Conservation (phyloP, 1,140 invertebrate species). For the Acromyrmex heyeri region DNA sequence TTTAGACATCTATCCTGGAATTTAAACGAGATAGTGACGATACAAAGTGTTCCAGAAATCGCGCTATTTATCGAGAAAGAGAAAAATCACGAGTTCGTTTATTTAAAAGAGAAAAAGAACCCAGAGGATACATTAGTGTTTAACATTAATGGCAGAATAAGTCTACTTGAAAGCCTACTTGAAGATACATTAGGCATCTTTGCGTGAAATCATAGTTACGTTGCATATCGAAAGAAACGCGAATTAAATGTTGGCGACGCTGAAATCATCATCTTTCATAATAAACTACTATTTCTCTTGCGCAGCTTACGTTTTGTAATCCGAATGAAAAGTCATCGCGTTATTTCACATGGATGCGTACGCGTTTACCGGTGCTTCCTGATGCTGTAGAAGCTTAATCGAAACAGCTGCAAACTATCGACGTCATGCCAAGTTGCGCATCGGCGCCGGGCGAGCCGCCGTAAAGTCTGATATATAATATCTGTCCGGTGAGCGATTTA, state of each 20-base stretch:
- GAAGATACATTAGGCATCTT: background rate
- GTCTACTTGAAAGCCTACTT: background rate
- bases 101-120: slow-evolving; percentile 2
- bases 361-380: slow-evolving; percentile 45
- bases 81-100: background rate
- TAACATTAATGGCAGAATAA: slow-evolving; percentile 21
- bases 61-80: background rate
- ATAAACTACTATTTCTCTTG: slow-evolving; percentile 25
- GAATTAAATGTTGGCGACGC: slow-evolving; percentile 20
- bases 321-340: slow-evolving; percentile 40
- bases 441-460: slow-evolving; percentile 10
- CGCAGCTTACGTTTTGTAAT: slow-evolving; percentile 27
- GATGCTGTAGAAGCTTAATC: slow-evolving; percentile 54
- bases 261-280: background rate
- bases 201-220: background rate
- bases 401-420: slow-evolving; percentile 57
- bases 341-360: slow-evolving; percentile 17
- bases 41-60: slow-evolving; percentile 10
- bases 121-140: background rate
- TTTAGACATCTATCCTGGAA: background rate
- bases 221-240: slow-evolving; percentile 11
- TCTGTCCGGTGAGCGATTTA: slow-evolving; percentile 5
- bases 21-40: background rate
- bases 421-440: slow-evolving; percentile 58
- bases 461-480: slow-evolving; percentile 43